Evolutionary conservation across 2,888 invertebrate genomes (phyloP), one percentile per base, ranked within the genome.

Genomic region (Ectemnius continuus): DNA sequence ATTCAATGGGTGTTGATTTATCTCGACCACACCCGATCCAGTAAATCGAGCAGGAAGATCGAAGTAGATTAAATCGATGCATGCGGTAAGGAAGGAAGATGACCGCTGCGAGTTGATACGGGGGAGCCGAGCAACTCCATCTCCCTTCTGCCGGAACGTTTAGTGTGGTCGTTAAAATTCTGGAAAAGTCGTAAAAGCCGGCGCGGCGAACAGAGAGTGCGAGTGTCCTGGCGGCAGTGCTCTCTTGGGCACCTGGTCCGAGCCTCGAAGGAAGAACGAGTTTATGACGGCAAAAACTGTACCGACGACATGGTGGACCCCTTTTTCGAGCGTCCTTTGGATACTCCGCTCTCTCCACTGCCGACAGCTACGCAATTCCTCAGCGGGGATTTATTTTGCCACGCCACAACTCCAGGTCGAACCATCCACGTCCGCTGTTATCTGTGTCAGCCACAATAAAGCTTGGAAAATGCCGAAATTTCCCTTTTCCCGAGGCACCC

Each of bases 81-180:
- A 36, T 36, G 36, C 36, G 36, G 36, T 13, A 52, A 52, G 52
- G n/a, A 52, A 14, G n/a, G 61, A 8, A 28, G 36, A 6, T 26
- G 1, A 36, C 36, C 61, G 16, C 45, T 23, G 20, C 16, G 4
- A 20, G 26, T 13, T 58, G 14, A 26, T 58, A 20, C 58, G 20
- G 26, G 20, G 11, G 13, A 16, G 16, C 52, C 13, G 52, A 52
- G 52, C 52, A 52, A 52, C 52, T 52, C 52, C 52, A 52, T 52
- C 52, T 11, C n/a, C 52, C 52, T 16, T 5, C 52, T 36, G 6
- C 6, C 52, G 36, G 70, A 79, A 82, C 84, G 79, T 89, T 89
- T 88, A 87, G 86, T 85, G 82, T 79, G 74, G 86, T 86, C 86
- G 87, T 90, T 89, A 89, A 90, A 90, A 88, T 89, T 90, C 87